Base-by-base conservation (phyloP, 2,797 vertebrate species). In the Poecilia gillii region DNA sequence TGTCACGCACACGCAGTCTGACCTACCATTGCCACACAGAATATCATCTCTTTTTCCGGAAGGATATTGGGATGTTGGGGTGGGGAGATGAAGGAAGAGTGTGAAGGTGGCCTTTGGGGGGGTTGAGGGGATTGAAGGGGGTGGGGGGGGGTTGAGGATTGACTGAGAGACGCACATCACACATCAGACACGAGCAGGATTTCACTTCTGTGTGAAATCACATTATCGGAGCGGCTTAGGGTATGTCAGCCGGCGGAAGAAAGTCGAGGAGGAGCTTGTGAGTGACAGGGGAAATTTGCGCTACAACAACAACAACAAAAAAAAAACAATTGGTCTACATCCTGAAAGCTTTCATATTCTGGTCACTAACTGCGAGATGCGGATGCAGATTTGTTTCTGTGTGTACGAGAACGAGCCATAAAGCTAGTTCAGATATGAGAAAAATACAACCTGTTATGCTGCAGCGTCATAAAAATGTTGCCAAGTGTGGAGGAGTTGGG, bases 121-220 rank as follows among this genome's bases (percentile, higher is more conserved):
- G 3, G 41, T 7, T 39, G 41, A n/a, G n/a, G n/a, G 39, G 39
- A 6, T 41, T 39, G 39, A 6, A 6, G 9, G 49, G 5, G 1
- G 49, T 72, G 36, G 16, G 74, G 73, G 1, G 33, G 74, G 73
- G 77, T 73, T 68, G 64, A 85, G 87, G 78, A 80, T 72, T 78
- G 86, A 88, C 83, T 64, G 77, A 81, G 73, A 88, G 84, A 91
- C 86, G 77, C 57, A 87, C 85, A 89, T 90, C 91, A 90, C 57
- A 87, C 85, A 89, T 90, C 91, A 90, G 84, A 93, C 91, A 90
- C n/a, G 79, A 87, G 91, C 81, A 87, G 89, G 92, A 91, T 91
- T 93, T 93, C 79, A 90, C 89, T 91, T 94, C 91, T 87, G 92
- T 87, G 77, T 95, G 87, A 94, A 94, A 94, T 95, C 92, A 91